Base-by-base conservation (phyloP, 2,797 vertebrate species). In the Characodon lateralis region DNA sequence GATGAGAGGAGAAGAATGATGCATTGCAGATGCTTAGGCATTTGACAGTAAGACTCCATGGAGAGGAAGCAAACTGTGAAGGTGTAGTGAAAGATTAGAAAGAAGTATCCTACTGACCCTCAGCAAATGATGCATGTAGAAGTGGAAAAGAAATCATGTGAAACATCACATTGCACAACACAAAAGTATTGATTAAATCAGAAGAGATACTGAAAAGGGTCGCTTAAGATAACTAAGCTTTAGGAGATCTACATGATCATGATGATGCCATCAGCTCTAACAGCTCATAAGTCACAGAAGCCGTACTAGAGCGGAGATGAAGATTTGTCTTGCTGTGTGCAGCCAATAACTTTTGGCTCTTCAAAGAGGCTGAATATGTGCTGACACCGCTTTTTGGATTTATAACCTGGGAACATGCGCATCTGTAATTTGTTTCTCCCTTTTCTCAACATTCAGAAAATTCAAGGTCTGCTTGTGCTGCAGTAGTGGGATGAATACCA, bases 331-430 rank as follows among this genome's bases (percentile, higher is more conserved):
- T 55, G 72, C 79, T 73, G 88, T 72, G 63, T 50, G 82, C 63
- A 87, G 82, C 78, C 79, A 82, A 84, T 77, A 80, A 43, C 10
- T 82, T 69, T 43, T 74, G 74, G 71, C 58, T 66, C 85, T 89
- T 85, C 72, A 73, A 80, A 88, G 50, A 58, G 41, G 74, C 18
- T 78, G 76, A 78, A 78, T 78, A 86, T 81, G 28, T 89, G 90
- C 92, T 88, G 91, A 92, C 88, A 78, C 71, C 12, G 86, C 83
- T 41, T 56, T 84, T 88, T 79, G 31, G 85, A 87, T 84, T 86
- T 70, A 83, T 79, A 84, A 83, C 86, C 77, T 72, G 39, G 41
- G 55, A 87, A 76, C 48, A 65, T 77, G 77, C 31, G 81, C 76
- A 81, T 82, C 73, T 75, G 46, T 82, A 75, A 90, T 86, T 88